phyloP scores from a whole-genome alignment of 2,113 vertebrate genomes.

The Pionites leucogaster region DNA sequence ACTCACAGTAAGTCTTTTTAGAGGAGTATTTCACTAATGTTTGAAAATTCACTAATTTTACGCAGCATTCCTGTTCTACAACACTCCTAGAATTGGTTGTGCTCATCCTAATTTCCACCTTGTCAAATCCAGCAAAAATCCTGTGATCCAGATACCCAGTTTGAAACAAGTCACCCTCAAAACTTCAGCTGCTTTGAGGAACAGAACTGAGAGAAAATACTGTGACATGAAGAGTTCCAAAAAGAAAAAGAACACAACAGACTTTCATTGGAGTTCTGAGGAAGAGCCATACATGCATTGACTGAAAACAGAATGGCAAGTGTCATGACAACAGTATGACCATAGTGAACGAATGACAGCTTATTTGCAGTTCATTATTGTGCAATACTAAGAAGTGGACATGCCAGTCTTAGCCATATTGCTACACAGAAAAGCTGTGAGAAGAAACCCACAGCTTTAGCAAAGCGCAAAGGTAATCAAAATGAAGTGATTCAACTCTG shows the following conservation, averaged over 20 bases:
- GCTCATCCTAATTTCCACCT: slow-evolving; percentile 18
- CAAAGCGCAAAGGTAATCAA: slow-evolving; percentile 23
- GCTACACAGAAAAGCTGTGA: neutral
- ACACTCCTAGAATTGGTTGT: neutral
- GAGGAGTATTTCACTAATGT: neutral
- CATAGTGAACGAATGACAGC: neutral
- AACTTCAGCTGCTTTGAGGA: slow-evolving; percentile 53
- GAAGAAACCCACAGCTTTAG: neutral
- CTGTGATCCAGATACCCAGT: neutral
- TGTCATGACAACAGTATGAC: neutral
- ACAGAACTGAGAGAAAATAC: neutral
- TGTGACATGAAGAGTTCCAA: neutral
- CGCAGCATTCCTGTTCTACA: neutral
- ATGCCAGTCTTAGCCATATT: neutral
- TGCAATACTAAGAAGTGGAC: neutral
- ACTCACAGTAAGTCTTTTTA: neutral
- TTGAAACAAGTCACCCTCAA: neutral
- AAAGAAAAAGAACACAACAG: neutral
- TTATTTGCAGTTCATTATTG: slow-evolving; percentile 21
- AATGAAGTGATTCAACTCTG: slow-evolving; percentile 44
- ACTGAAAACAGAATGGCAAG: neutral
- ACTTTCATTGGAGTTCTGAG: neutral
- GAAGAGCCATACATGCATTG: neutral
- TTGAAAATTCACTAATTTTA: neutral
- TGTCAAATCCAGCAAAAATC: neutral